Evolutionary conservation across 2,113 vertebrate genomes (phyloP), one percentile per base, ranked within the genome.

Genomic region (Caloenas nicobarica): DNA sequence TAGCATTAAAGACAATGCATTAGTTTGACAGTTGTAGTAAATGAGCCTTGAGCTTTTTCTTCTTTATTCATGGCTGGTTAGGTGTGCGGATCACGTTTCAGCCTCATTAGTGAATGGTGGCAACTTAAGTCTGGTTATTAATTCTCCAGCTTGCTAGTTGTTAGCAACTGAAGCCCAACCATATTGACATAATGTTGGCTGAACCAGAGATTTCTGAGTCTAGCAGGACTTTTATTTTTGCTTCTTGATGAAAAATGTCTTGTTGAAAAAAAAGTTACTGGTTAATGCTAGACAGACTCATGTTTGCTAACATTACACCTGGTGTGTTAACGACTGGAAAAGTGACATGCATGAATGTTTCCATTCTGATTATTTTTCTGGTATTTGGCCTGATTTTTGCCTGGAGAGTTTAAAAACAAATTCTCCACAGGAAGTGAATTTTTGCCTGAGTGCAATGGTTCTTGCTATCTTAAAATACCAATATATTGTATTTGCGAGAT

Each of bases 101-200:
- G 58, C 66, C 73, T 96, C 94, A 93, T 95, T 96, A 97, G 74
- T 2, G 28, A 89, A 78, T 36, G 68, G 81, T 80, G 78, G 89
- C 89, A 94, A 95, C 79, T 77, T 80, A 93, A 88, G 60, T 78
- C 74, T 88, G 81, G 81, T 89, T 95, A 96, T 96, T 95, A 91
- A 96, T 96, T 95, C 71, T 93, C 68, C 71, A 93, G 46, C 66
- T 89, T 88, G 81, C 56, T 89, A 94, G 81, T 77, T 83, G 48
- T 93, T 92, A 89, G 83, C 77, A 93, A 81, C 57, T 31, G 61
- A 91, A 95, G 86, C 64, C 83, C 34, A 92, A 56, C 77, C 80
- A 62, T 95, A 85, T 62, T 95, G 81, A 60, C 70, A 70, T 66
- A 82, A 87, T 66, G 38, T 74, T 93, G 89, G 84, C 74, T 64